Conservation (phyloP, 2,113 vertebrate genomes). For the Corythornis vintsioides region DNA sequence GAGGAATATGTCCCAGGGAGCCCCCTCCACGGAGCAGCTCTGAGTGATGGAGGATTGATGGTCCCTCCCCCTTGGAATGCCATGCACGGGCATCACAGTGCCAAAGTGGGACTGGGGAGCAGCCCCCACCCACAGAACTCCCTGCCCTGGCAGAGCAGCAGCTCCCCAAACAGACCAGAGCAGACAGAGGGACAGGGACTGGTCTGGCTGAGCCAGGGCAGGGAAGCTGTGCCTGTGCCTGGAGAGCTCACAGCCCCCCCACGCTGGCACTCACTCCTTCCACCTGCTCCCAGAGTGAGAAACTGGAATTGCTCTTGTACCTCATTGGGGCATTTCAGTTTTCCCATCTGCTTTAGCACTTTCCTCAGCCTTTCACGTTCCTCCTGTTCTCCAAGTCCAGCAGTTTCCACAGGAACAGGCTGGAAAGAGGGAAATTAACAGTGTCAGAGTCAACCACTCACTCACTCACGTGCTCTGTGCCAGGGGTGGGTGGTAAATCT, state of each 20-base stretch:
- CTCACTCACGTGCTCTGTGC: conserved; percentile 28
- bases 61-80: background rate
- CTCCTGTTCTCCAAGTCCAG: conserved; percentile 84
- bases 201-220: background rate
- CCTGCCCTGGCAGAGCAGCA: too few species aligned
- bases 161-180: too few species aligned
- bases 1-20: accelerated
- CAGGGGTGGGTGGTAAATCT: background rate
- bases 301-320: conserved; percentile 70
- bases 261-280: background rate
- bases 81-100: accelerated
- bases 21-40: background rate
- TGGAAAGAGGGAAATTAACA: conserved; percentile 70
- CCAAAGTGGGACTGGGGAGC: background rate
- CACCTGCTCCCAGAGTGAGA: background rate
- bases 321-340: conserved; percentile 94
- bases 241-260: background rate
- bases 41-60: accelerated
- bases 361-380: conserved; percentile 90
- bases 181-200: background rate
- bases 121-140: too few species aligned
- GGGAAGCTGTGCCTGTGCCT: accelerated
- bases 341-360: conserved; percentile 96
- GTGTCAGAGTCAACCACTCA: conserved; percentile 20
- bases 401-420: conserved; percentile 82